These are phyloP conservation scores for Characodon lateralis DNA, from an alignment of 2,797 vertebrate species.

Conservation along the genomic window DNA sequence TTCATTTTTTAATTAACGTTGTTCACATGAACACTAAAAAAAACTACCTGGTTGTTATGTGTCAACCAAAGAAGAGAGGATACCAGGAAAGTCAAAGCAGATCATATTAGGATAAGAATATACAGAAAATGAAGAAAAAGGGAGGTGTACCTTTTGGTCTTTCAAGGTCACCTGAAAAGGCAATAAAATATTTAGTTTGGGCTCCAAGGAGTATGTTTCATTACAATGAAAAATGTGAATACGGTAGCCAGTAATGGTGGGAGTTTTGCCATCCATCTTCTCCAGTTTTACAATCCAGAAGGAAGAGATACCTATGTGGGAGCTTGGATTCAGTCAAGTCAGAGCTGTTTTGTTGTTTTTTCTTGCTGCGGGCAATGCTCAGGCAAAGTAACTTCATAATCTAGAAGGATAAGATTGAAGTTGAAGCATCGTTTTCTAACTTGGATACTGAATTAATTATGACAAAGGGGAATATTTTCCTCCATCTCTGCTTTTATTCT, in stretches of 20 bases:
- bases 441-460: conserved; percentile 56
- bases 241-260: conserved; percentile 46
- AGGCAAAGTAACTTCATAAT: conserved; percentile 31
- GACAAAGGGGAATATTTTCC: conserved; percentile 43
- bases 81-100: not conserved
- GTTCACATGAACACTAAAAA: too few relatives aligned
- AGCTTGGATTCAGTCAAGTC: conserved; percentile 24
- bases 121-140: conserved; percentile 32
- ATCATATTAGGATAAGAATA: not conserved
- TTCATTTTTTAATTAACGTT: too few relatives aligned
- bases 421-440: conserved; percentile 47
- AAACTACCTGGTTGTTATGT: not conserved
- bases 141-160: conserved; percentile 55
- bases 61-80: not conserved
- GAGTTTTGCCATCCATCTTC: conserved; percentile 53
- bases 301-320: conserved; percentile 24
- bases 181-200: conserved; percentile 75
- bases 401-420: conserved; percentile 48
- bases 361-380: conserved; percentile 31
- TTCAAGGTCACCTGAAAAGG: conserved; percentile 65
- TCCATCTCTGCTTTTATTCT: conserved; percentile 24
- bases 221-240: conserved; percentile 74
- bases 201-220: conserved; percentile 69
- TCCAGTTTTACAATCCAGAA: conserved; percentile 35
- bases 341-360: conserved; percentile 30